Evolutionary conservation across 2,797 vertebrate genomes (phyloP), one percentile per base, ranked within the genome.

Genomic region (Fratercula arctica): DNA sequence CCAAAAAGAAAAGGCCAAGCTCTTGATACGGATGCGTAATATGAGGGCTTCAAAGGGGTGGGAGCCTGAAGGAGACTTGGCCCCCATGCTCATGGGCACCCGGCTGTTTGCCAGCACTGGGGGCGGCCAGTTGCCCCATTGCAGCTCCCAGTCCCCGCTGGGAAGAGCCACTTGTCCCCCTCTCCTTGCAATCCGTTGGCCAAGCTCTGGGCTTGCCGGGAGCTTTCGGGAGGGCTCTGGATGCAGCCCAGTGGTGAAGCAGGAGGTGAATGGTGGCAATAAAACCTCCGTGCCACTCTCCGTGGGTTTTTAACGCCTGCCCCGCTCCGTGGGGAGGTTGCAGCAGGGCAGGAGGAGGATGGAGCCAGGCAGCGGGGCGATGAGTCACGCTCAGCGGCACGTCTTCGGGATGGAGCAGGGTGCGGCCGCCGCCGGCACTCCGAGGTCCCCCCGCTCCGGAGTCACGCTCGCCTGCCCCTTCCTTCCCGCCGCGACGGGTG

Each of bases 131-230:
- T 33, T 70, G 51, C 31, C 63, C 53, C 59, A 21, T 3, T 19
- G 60, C 45, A 33, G 45, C 33, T 83, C 35, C 33, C 67, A 21
- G 26, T 37, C 20, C 60, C 29, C 12, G 0, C 29, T 35, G 68
- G 29, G 24, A 48, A 39, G 60, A 66, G 56, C 64, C 0, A 0
- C 2, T 14, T 18, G 20, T 23, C 14, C 56, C 46, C 5, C 1
- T 84, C 11, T 53, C 68, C 21, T 10, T 4, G 51, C 46, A 12
- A 10, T 6, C 1, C 0, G 0, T 31, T 9, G 83, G 28, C 46
- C 1, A 2, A 50, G 75, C 48, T 74, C 48, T 15, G 53, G 31
- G 39, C 68, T 46, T 2, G 1, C 33, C 0, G 4, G 41, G 24
- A 35, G 31, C 35, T 37, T 43, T 31, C 26, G 43, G 50, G 63